phyloP scores from a whole-genome alignment of 1,140 invertebrate genomes.

The Orussus abietinus region DNA sequence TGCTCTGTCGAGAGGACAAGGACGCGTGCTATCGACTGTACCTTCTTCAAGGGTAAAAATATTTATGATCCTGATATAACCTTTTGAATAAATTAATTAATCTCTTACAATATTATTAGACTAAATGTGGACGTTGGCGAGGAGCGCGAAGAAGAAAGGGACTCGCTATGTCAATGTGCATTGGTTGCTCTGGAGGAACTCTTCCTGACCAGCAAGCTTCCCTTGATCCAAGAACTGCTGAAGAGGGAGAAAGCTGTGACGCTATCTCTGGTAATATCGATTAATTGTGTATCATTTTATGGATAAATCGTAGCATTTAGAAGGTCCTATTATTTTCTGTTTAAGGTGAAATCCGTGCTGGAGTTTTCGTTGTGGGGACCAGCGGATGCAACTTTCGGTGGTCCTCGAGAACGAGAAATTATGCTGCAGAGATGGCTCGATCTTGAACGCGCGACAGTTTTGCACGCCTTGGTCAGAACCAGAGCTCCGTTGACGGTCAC shows the following conservation, averaged over 20 bases:
- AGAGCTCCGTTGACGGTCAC: slow-evolving; percentile 70
- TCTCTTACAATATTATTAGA: not conserved
- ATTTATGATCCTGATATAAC: slow-evolving; percentile 6
- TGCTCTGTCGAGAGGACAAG: slow-evolving; percentile 60
- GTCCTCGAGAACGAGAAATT: slow-evolving; percentile 64
- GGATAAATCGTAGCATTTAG: slow-evolving; percentile 5
- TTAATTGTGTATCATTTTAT: slow-evolving; percentile 1
- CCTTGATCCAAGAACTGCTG: slow-evolving; percentile 65
- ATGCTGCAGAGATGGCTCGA: slow-evolving; percentile 78
- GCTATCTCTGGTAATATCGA: slow-evolving; percentile 58
- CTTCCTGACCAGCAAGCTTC: slow-evolving; percentile 61
- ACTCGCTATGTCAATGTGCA: slow-evolving; percentile 76
- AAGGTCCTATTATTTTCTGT: slow-evolving; percentile 7
- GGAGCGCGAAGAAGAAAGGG: slow-evolving; percentile 57
- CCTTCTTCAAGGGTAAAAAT: slow-evolving; percentile 66
- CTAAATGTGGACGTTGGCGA: slow-evolving; percentile 60
- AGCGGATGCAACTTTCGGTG: slow-evolving; percentile 65
- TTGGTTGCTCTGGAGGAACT: slow-evolving; percentile 66
- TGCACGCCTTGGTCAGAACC: slow-evolving; percentile 72
- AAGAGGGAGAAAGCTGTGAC: slow-evolving; percentile 69
- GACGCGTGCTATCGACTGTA: slow-evolving; percentile 63
- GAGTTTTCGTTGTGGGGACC: slow-evolving; percentile 85
- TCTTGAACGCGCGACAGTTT: slow-evolving; percentile 73
- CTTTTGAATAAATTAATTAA: not conserved
- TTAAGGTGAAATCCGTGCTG: slow-evolving; percentile 67